Conservation (phyloP, 2,888 invertebrate genomes). For the Pecten maximus region DNA sequence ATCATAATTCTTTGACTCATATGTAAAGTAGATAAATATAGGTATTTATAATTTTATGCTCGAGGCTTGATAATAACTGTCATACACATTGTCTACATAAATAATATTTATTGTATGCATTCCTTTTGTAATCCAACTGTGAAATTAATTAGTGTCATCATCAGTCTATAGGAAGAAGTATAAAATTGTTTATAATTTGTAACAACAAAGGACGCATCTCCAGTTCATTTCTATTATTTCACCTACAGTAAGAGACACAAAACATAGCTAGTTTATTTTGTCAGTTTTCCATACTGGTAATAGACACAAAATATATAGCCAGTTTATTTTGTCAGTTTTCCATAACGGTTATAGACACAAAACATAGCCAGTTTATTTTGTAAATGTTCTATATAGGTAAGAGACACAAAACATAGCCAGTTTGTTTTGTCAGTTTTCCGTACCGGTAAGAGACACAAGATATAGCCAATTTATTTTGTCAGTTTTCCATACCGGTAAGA, state of each 20-base stretch:
- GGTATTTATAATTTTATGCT: conserved; percentile 8
- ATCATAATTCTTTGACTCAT: conserved; percentile 17
- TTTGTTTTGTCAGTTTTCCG: neutral
- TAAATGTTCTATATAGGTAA: neutral
- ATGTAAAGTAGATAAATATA: neutral
- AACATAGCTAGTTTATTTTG: neutral
- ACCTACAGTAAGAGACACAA: too few relatives aligned
- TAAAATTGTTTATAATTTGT: neutral
- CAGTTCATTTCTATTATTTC: too few relatives aligned
- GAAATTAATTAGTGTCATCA: conserved; percentile 23
- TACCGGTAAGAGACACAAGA: neutral
- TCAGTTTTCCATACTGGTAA: neutral
- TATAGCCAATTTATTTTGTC: neutral
- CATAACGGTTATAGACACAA: too few relatives aligned
- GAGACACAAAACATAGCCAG: neutral
- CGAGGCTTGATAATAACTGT: neutral
- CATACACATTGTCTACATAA: neutral
- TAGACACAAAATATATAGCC: neutral
- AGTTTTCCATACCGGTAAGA: neutral
- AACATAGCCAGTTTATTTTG: neutral
- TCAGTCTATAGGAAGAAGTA: neutral
- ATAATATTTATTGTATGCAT: neutral
- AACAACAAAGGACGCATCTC: neutral
- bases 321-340: neutral
- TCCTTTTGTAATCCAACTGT: neutral